phyloP scores from a whole-genome alignment of 2,797 vertebrate genomes.

The Otus scops region DNA sequence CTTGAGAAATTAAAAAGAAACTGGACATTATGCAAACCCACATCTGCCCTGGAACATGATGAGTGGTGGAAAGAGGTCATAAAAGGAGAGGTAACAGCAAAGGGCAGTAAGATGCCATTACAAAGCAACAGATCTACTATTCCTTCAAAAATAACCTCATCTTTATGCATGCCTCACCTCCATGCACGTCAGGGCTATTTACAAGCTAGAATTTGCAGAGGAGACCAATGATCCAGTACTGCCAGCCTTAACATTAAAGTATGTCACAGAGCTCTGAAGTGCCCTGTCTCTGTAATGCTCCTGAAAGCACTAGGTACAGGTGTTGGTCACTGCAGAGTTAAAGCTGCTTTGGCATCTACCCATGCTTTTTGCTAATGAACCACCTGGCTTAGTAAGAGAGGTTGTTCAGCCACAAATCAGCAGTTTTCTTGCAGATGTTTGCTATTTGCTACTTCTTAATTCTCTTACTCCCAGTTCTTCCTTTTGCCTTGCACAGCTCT shows the following conservation, averaged over 20 bases:
- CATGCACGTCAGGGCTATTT: not conserved
- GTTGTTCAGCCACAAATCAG: slow-evolving; percentile 10
- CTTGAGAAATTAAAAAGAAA: not conserved
- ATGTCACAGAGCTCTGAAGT: not conserved
- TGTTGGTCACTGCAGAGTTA: not conserved
- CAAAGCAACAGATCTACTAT: not conserved
- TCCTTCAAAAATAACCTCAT: not conserved
- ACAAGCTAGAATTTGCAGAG: not conserved
- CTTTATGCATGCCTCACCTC: not conserved
- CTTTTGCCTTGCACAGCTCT: not conserved
- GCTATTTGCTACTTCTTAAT: slow-evolving; percentile 19
- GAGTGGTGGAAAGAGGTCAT: not conserved
- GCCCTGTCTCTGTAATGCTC: not conserved
- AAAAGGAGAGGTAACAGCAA: not conserved
- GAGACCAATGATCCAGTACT: not conserved
- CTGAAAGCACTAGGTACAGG: not conserved
- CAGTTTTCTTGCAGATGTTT: slow-evolving; percentile 54
- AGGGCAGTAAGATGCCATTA: not conserved
- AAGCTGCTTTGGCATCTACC: not conserved
- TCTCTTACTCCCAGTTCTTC: not conserved
- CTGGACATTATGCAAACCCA: not conserved
- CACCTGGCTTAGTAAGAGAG: not conserved
- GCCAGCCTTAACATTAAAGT: not conserved
- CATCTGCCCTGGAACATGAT: not conserved
- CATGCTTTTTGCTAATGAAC: not conserved